phyloP scores from a whole-genome alignment of 2,797 vertebrate species.

The Artibeus jamaicensis region DNA sequence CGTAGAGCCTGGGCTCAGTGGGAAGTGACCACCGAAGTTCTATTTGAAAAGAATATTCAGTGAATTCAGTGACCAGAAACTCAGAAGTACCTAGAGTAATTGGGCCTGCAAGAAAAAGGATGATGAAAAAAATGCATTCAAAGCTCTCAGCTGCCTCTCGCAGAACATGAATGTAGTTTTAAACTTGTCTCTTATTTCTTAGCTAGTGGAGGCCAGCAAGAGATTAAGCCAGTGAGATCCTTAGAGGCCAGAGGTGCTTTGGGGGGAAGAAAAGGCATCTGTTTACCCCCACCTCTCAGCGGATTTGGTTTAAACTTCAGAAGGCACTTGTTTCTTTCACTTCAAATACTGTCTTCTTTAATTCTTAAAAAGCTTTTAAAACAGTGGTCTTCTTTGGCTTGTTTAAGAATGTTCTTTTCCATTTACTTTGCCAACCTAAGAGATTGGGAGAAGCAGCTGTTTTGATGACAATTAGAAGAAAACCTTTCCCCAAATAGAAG shows the following conservation, averaged over 20 bases:
- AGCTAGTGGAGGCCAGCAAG: slow-evolving; percentile 67
- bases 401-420: slow-evolving; percentile 44
- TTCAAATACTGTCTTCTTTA: slow-evolving; percentile 35
- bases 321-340: slow-evolving; percentile 74
- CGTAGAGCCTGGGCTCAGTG: background rate
- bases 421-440: slow-evolving; percentile 51
- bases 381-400: slow-evolving; percentile 34
- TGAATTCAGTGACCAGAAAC: background rate
- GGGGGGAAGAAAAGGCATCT: slow-evolving; percentile 36
- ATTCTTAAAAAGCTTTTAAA: slow-evolving; percentile 33
- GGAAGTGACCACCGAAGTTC: background rate
- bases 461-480: slow-evolving; percentile 49
- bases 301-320: slow-evolving; percentile 73
- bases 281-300: slow-evolving; percentile 44
- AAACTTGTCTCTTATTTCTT: slow-evolving; percentile 66
- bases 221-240: slow-evolving; percentile 69
- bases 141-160: slow-evolving; percentile 57
- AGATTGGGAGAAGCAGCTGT: slow-evolving; percentile 6
- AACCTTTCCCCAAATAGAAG: slow-evolving; percentile 15
- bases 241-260: slow-evolving; percentile 15
- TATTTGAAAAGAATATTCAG: background rate
- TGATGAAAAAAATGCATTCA: slow-evolving; percentile 38
- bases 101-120: slow-evolving; percentile 53
- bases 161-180: slow-evolving; percentile 72
- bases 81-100: background rate